Base-by-base conservation (phyloP, 1,140 invertebrate genomes). In the Tetragonula clypearis region DNA sequence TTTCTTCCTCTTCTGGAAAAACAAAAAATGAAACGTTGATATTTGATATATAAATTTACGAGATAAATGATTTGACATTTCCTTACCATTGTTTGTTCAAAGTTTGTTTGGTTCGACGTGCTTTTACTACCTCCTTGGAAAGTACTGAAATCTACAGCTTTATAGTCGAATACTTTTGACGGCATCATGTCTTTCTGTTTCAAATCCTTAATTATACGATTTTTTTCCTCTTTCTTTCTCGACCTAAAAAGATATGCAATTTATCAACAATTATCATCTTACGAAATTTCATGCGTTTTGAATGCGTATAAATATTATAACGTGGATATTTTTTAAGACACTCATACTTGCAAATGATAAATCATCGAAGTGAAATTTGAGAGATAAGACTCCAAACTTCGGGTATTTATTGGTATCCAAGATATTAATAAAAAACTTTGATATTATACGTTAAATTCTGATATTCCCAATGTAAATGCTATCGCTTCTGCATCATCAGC, bases 71-170 rank as follows among this genome's bases (percentile, higher is more conserved):
- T 23, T 26, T 11, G n/a, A 55, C n/a, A 68, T 49, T 30, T 69
- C 65, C 65, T 85, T 89, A 93, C 93, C 84, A 86, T 79, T 55
- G 87, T 84, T 56, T 91, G 86, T 23, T 90, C 75, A 69, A 93
- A 92, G 3, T 84, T 78, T 2, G 86, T 69, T 53, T 80, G 72
- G 41, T 86, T 86, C 8, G 85, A 14, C 8, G 14, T 26, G n/a
- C 86, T 82, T 69, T n/a, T 90, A 79, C 94, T 94, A 15, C 94
- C 94, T 69, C 94, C 94, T 91, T 94, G 92, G 79, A 94, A 94
- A 73, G 90, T 91, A 77, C 86, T 93, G 49, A 94, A 94, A 53
- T 94, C 93, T 14, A 94, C 91, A 1, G 75, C 35, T 85, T 91
- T 90, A 55, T 94, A 94, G 81, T 94, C 85, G 56, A 94, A 94